Evolutionary conservation across 53 echinoderm and acorn worm species (phyloP), one percentile per base, ranked within the genome.

Genomic region (Apostichopus leukothele): DNA sequence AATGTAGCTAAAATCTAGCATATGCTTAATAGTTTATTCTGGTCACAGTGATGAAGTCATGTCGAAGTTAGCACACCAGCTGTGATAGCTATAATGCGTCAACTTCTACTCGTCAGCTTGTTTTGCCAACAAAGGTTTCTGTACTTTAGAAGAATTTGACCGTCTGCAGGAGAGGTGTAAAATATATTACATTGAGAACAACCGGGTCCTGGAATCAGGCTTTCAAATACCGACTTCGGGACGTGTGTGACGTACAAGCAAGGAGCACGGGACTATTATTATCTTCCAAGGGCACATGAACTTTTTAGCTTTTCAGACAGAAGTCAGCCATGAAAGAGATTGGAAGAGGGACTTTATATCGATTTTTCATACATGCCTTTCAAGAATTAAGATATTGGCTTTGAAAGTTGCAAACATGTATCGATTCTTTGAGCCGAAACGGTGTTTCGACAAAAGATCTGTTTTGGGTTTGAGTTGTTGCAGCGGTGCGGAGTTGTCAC

Each of bases 71-170:
- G 81, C 59, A 55, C 22, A 54, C 81, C 81, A 81, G 81, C 81
- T 81, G 81, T 54, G 81, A 50, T 18, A 1, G 71, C 59, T 59
- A 81, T 81, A 81, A 81, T 81, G 81, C 81, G 81, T 81, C 59
- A 54, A 81, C 81, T 81, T 81, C 60, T 21, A 54, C 81, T 19
- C 81, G 52, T 54, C 81, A 51, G 59, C 53, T 81, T 81, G 81
- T 81, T 81, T 81, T 81, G 59, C 81, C 55, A 59, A 81, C 81
- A 22, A 81, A 59, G 81, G 81, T 81, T 59, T 59, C 54, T 81
- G 81, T 81, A 81, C 81, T 81, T 81, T 81, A 8, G 11, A 57
- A 81, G 81, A 81, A 81, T 81, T 81, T 59, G 57, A 22, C 81
- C 81, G 81, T 81, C 81, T 81, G 19, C 71, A 21, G 81, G 59